Evolutionary conservation across 2,797 vertebrate genomes (phyloP).

Genomic region (Prunella strophiata): DNA sequence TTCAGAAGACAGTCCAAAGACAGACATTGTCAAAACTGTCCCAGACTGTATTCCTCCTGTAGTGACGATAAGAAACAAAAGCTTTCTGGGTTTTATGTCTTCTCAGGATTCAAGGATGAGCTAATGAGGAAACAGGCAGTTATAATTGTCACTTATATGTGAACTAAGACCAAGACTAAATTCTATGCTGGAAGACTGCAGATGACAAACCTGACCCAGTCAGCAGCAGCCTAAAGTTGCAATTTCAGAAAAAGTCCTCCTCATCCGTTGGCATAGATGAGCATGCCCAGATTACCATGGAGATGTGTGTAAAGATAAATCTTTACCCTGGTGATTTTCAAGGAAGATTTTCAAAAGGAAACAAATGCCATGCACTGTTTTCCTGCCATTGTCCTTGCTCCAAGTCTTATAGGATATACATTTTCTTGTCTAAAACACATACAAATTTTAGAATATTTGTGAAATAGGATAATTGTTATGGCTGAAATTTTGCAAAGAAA

Average conservation of each 20-base stretch:
- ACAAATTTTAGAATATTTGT: background rate
- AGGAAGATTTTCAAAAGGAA: background rate
- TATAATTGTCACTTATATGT: background rate
- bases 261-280: background rate
- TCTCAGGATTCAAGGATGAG: background rate
- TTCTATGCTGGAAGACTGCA: background rate
- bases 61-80: background rate
- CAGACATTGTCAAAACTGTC: background rate
- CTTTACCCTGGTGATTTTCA: background rate
- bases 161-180: background rate
- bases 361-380: rapidly evolving
- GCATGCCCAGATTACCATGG: background rate
- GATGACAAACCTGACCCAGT: background rate
- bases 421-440: background rate
- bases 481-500: background rate
- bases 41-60: background rate
- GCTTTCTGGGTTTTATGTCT: background rate
- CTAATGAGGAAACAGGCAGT: background rate
- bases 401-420: background rate
- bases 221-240: background rate
- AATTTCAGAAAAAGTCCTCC: background rate
- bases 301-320: background rate
- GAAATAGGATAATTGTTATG: background rate
- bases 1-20: background rate
- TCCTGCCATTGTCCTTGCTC: background rate